phyloP scores from a whole-genome alignment of 2,797 vertebrate genomes.

The Sebastes nivosus region DNA sequence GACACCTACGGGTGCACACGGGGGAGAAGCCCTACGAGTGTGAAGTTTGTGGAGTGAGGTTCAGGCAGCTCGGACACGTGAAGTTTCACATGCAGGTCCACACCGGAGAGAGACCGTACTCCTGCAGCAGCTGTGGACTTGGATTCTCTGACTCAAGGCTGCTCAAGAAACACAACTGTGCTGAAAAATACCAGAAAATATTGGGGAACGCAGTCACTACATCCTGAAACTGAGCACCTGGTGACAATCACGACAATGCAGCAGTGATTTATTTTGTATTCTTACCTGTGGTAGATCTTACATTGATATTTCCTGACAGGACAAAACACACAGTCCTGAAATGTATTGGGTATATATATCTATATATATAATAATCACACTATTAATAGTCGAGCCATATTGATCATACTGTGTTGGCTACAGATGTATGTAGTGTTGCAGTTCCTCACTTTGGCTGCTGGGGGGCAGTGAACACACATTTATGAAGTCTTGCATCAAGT shows the following conservation, averaged over 20 bases:
- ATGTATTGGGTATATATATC: not conserved
- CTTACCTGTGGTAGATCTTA: not conserved
- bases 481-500: no score
- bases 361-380: no score
- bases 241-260: not conserved
- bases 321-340: not conserved
- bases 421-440: no score
- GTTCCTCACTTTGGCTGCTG: no score
- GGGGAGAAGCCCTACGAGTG: constrained; percentile 82
- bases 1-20: constrained; percentile 77
- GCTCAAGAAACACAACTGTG: constrained; percentile 77
- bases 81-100: constrained; percentile 81
- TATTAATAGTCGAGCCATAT: rapidly evolving
- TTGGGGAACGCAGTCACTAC: not conserved
- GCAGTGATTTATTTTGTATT: no score
- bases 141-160: constrained; percentile 78
- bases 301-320: not conserved
- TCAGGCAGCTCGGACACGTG: constrained; percentile 77
- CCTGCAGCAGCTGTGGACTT: constrained; percentile 73
- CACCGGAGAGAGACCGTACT: constrained; percentile 71
- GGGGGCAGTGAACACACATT: no score
- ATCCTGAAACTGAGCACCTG: not conserved
- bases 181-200: constrained; percentile 7
- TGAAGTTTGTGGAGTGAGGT: constrained; percentile 73
- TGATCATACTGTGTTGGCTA: no score